Evolutionary conservation across 2,113 vertebrate species (phyloP), one percentile per base, ranked within the genome.

Genomic region (Eudyptes chrysolophus): DNA sequence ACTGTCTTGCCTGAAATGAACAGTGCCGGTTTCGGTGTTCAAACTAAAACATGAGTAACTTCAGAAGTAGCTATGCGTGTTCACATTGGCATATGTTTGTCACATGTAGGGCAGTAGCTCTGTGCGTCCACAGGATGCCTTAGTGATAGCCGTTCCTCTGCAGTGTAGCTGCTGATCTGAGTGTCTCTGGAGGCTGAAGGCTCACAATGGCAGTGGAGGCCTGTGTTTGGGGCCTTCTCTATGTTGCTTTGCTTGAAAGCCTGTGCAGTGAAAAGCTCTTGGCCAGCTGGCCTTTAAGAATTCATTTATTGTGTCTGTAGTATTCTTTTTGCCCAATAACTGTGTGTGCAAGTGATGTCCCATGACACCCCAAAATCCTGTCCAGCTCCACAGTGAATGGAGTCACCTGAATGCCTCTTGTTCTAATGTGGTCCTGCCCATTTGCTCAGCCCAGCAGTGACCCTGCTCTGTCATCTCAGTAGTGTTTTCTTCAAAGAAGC

Each of bases 321-420:
- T 68, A 62, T 7, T 84, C 10, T 20, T 79, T 68, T 84, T 40
- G 40, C 16, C 36, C 7, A 14, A 21, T 40, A 64, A 69, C 66
- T 12, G 8, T 36, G 10, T 15, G 17, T 72, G 27, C 29, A 42
- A 4, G 21, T 29, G 15, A 27, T 18, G 11, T 36, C 21, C 29
- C 2, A 0, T 40, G 55, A 22, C 3, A 3, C 17, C 24, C 26
- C 1, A 0, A 34, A 38, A 48, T 51, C n/a, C 68, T 57, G 32
- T 74, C 54, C 40, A 30, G 34, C 34, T 72, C 32, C 38, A 34
- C 17, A 26, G 64, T 52, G 64, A 84, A 30, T 34, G 20, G 32
- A 66, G n/a, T 74, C 65, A 40, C n/a, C 34, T 34, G 20, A 40
- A 60, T 40, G 26, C 26, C 13, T 42, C 32, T 38, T 57, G 62